These are phyloP conservation scores for Xiphophorus birchmanni DNA, from an alignment of 2,797 vertebrate species.

Conservation along the genomic window DNA sequence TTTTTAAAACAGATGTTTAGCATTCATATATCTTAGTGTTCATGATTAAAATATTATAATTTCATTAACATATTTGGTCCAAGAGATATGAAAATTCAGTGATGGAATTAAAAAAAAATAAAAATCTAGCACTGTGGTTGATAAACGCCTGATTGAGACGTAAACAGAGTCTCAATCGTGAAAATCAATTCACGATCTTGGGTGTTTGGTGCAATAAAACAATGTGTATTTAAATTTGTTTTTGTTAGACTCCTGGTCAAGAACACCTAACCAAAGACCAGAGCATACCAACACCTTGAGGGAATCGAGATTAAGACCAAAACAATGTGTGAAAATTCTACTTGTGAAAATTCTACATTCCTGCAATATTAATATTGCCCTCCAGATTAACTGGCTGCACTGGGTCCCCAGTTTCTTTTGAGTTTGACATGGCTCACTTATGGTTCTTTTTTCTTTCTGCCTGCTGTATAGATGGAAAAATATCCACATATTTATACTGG, in stretches of 20 bases:
- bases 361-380: not conserved
- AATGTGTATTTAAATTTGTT: not conserved
- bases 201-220: not conserved
- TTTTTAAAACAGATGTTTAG: conserved; percentile 2
- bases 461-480: not conserved
- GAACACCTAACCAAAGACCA: not conserved
- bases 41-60: not conserved
- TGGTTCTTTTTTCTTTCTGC: not conserved
- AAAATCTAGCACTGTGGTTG: not conserved
- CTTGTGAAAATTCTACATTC: not conserved
- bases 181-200: not conserved
- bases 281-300: not conserved
- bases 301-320: not conserved
- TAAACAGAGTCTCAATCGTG: not conserved
- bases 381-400: not conserved
- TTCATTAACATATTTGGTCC: not conserved
- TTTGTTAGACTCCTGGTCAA: not conserved
- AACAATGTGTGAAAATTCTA: not conserved
- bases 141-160: not conserved
- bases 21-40: not conserved
- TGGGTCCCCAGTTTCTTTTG: too few relatives aligned
- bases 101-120: not conserved
- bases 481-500: not conserved
- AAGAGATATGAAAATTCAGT: not conserved
- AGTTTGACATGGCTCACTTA: not conserved